Base-by-base conservation (phyloP, 2,113 vertebrate species). In the Archilochus colubris region DNA sequence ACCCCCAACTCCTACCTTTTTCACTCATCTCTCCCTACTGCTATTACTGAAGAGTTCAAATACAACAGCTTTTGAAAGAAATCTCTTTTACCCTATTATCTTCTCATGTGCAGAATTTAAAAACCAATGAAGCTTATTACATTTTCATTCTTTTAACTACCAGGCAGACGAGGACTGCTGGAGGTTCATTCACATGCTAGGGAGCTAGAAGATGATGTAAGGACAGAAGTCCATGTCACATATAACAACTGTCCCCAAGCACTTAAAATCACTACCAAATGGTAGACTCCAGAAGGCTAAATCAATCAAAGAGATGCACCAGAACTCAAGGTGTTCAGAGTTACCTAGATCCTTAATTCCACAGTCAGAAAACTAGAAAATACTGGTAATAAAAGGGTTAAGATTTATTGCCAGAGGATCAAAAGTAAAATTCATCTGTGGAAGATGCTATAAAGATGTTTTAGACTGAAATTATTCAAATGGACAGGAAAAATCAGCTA, bases 111-210 rank as follows among this genome's bases (percentile, higher is more conserved):
- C 33, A 43, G 57, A 91, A 93, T 2, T 22, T 24, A 48, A 67
- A 80, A 88, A 23, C 17, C 69, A 40, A 33, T 7, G 48, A 72
- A 75, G 61, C 43, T 67, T 51, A 84, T 61, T 84, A 62, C 30
- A 16, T 86, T 86, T 86, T 81, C 68, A 82, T 75, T 94, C 87
- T 91, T 74, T 92, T 82, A 95, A 90, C 89, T 72, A 31, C 22
- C 69, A 51, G 63, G 83, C 91, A 93, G 84, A 70, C 6, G 13
- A 63, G 85, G 80, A 61, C n/a, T 81, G 67, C 95, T 68, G 44
- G 88, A 86, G 61, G 69, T 78, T 93, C 72, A 66, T 76, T 84
- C 92, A 66, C 18, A 30, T 51, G 43, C 69, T 50, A 40, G 27
- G 48, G 67, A 97, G 80, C 80, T 73, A 57, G 40, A 69, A 28